Evolutionary conservation across 2,888 invertebrate genomes (phyloP).

Genomic region (Troides oblongomaculatus): DNA sequence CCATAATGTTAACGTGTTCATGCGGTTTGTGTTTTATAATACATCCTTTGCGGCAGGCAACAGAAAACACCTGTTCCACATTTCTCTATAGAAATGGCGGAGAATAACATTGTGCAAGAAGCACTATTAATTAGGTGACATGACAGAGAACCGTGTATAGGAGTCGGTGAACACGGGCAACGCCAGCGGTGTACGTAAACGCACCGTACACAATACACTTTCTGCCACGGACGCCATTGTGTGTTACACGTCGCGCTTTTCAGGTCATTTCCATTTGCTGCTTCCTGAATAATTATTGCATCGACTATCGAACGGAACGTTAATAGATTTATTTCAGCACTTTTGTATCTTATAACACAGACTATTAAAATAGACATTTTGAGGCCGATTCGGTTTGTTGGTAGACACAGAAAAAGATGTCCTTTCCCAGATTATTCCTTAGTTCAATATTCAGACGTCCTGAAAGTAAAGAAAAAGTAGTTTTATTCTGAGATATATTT

Average conservation of each 20-base stretch:
- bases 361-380: too few relatives aligned
- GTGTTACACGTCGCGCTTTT: constrained; percentile 68
- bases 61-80: constrained; percentile 30
- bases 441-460: too few relatives aligned
- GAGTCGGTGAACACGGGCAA: constrained; percentile 52
- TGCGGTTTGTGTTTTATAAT: background rate
- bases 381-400: too few relatives aligned
- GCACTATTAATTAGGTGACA: constrained; percentile 54
- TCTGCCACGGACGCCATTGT: constrained; percentile 65
- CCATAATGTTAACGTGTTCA: too few relatives aligned
- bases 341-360: too few relatives aligned
- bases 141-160: constrained; percentile 55
- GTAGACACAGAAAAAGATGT: too few relatives aligned
- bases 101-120: constrained; percentile 37
- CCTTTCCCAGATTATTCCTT: too few relatives aligned
- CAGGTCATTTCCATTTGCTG: constrained; percentile 70
- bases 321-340: constrained; percentile 7
- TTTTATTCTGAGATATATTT: too few relatives aligned
- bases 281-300: constrained; percentile 64
- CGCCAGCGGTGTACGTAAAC: constrained; percentile 59
- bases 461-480: too few relatives aligned
- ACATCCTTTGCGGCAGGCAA: constrained; percentile 5
- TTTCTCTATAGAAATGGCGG: constrained; percentile 40
- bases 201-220: constrained; percentile 61
- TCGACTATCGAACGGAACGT: constrained; percentile 47